Percentiles rank a stretch among this genome's conserved stretches.
phyloP scores from a whole-genome alignment of 2,113 vertebrate species.

The Ochotona curzoniae region DNA sequence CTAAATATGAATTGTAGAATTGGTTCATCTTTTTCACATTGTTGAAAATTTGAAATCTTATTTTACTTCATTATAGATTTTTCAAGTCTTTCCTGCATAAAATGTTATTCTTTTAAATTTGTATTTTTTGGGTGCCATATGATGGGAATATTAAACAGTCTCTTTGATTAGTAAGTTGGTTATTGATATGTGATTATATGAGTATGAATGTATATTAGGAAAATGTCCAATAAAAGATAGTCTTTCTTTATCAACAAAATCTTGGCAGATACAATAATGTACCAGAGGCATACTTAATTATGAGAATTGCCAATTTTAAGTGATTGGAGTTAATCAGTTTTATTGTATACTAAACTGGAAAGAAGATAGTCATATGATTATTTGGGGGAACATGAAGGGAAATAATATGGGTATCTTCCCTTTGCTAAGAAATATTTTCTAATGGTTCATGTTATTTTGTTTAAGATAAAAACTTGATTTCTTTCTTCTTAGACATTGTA shows the following conservation, averaged over 20 bases:
- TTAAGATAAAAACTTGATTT: background rate
- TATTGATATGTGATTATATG: background rate
- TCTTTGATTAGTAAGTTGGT: background rate
- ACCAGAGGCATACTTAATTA: conserved; percentile 21
- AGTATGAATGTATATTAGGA: background rate
- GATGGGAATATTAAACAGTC: conserved; percentile 57
- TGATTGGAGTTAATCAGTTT: conserved; percentile 34
- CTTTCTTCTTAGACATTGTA: conserved; percentile 38
- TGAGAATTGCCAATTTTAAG: conserved; percentile 30
- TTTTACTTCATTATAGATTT: background rate
- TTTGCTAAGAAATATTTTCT: conserved; percentile 30
- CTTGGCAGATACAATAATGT: background rate
- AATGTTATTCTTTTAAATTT: background rate
- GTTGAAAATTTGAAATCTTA: background rate
- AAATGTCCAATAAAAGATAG: background rate
- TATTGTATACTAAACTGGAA: conserved; percentile 24
- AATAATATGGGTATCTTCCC: background rate
- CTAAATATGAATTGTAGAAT: background rate
- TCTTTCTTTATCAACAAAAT: background rate
- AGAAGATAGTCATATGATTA: background rate
- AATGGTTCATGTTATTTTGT: conserved; percentile 31
- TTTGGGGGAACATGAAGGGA: conserved; percentile 33
- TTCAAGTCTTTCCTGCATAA: background rate
- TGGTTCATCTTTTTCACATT: background rate
- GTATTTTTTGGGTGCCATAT: background rate